phyloP scores from a whole-genome alignment of 2,113 vertebrate species.

The Jacana jacana region DNA sequence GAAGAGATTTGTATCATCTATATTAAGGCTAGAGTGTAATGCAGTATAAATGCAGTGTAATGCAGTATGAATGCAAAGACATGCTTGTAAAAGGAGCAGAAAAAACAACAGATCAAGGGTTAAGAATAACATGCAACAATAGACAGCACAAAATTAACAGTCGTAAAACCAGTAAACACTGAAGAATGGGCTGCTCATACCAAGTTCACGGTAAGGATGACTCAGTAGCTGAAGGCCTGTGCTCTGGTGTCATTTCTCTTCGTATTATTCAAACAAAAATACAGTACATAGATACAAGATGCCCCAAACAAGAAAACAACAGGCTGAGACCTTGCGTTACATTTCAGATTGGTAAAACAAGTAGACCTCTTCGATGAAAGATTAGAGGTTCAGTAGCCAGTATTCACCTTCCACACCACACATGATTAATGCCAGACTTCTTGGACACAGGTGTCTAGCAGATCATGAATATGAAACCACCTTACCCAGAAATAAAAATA shows the following conservation, averaged over 20 bases:
- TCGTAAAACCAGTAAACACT: not conserved
- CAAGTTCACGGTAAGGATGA: not conserved
- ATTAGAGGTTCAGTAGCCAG: not conserved
- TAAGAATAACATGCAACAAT: not conserved
- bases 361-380: not conserved
- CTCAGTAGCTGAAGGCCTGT: not conserved
- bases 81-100: not conserved
- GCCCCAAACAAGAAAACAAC: not conserved
- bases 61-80: not conserved
- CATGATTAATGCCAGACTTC: not conserved
- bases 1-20: not conserved
- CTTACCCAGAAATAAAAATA: not conserved
- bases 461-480: not conserved
- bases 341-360: not conserved
- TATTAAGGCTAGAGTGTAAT: not conserved
- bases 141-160: not conserved
- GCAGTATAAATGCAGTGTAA: too few relatives aligned
- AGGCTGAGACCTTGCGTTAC: not conserved
- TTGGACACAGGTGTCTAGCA: not conserved
- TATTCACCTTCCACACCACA: not conserved
- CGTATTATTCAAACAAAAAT: not conserved
- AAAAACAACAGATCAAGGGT: not conserved
- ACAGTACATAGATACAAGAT: not conserved
- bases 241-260: not conserved
- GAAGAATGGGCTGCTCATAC: not conserved